Conservation (phyloP, 2,888 invertebrate species). For the Pycnomerus fuliginosus region DNA sequence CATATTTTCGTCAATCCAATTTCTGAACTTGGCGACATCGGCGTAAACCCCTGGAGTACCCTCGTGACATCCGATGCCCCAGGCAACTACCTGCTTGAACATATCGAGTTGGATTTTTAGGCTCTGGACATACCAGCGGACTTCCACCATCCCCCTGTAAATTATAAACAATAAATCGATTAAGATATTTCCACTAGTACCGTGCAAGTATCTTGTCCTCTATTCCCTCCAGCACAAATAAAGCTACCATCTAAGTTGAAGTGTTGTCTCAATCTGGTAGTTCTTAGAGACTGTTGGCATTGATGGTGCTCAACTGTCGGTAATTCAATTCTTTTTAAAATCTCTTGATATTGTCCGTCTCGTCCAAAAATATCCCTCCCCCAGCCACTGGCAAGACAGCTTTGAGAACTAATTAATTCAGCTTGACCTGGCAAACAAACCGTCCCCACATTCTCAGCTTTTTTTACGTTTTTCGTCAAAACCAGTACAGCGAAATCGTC, state of each 20-base stretch:
- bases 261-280: slow-evolving; percentile 64
- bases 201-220: slow-evolving; percentile 72
- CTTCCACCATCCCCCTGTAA: slow-evolving; percentile 62
- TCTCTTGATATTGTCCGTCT: slow-evolving; percentile 65
- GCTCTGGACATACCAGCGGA: slow-evolving; percentile 69
- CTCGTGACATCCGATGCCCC: slow-evolving; percentile 85
- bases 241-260: slow-evolving; percentile 71
- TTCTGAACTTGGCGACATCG: slow-evolving; percentile 65
- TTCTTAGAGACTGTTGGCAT: slow-evolving; percentile 64
- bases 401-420: slow-evolving; percentile 51
- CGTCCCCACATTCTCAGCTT: slow-evolving; percentile 69
- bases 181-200: slow-evolving; percentile 42
- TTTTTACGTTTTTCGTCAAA: slow-evolving; percentile 57
- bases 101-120: slow-evolving; percentile 60
- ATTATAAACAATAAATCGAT: no score
- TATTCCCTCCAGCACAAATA: slow-evolving; percentile 77
- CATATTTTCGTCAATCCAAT: slow-evolving; percentile 73
- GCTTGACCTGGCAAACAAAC: slow-evolving; percentile 67
- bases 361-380: slow-evolving; percentile 70
- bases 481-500: slow-evolving; percentile 72
- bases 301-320: slow-evolving; percentile 62
- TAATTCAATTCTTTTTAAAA: slow-evolving; percentile 71
- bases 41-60: slow-evolving; percentile 78
- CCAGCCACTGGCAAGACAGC: slow-evolving; percentile 78
- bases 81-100: slow-evolving; percentile 80